Evolutionary conservation across 2,888 invertebrate species (phyloP), one percentile per base, ranked within the genome.

Genomic region (Caenorhabditis drosophilae): DNA sequence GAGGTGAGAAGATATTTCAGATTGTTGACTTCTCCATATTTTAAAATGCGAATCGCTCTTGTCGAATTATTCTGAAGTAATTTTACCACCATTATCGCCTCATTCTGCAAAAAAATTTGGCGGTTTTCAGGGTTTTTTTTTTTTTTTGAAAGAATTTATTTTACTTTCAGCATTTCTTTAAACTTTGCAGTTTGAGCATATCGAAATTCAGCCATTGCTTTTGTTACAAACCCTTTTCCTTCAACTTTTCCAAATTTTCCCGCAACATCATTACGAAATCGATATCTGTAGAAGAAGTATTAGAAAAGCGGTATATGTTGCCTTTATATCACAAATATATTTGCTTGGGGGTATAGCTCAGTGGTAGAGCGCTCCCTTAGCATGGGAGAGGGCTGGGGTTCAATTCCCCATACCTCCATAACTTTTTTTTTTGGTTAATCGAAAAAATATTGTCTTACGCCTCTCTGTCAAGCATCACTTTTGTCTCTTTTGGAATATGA

Each of bases 331-430:
- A n/a, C n/a, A n/a, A n/a, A n/a, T n/a, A n/a, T n/a, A n/a, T n/a
- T n/a, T 4, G 4, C 4, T 4, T 45, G 74, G 75, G 75, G 75
- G 66, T 73, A 73, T 75, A 75, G 75, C 73, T 75, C 75, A 75
- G 75, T 70, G 76, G 76, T 76, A 76, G 76, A 76, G 76, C 76
- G 76, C 76, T 76, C 76, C 71, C 76, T 76, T 76, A 75, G 76
- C 76, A 76, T 75, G 76, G 68, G 73, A 76, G 76, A 76, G 69
- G 73, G 64, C 75, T 74, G 74, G 74, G 74, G 71, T 74, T 74
- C 74, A 70, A 73, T 74, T 74, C 74, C 74, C 71, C 63, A 57
- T 53, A 61, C 46, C 48, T 54, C 59, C 46, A 56, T 20, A 42
- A 35, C 11, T 6, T 55, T 48, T 51, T 55, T 34, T 7, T 31